Evolutionary conservation across 2,797 vertebrate genomes (phyloP).

Genomic region (Myotis findleyi): DNA sequence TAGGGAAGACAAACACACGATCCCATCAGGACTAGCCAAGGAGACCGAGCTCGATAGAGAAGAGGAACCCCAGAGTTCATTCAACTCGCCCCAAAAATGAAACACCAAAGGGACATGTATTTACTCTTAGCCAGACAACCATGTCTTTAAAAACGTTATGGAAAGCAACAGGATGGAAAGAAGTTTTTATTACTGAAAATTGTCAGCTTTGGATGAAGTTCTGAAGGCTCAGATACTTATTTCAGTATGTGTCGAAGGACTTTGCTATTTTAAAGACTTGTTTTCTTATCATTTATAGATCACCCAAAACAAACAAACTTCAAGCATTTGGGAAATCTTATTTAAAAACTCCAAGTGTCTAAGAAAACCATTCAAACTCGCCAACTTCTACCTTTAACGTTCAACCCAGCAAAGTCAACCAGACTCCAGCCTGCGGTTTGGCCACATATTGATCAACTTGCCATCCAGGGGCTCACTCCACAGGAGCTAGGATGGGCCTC

Average conservation of each 20-base stretch:
- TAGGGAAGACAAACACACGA: neutral
- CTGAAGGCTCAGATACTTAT: neutral
- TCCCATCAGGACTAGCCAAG: neutral
- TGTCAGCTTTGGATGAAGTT: neutral
- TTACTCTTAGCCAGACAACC: neutral
- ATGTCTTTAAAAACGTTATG: neutral
- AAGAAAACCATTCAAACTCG: neutral
- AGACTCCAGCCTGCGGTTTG: neutral
- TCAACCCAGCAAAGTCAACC: neutral
- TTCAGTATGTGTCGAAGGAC: neutral
- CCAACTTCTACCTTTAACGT: neutral
- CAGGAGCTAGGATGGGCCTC: neutral
- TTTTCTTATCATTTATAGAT: neutral
- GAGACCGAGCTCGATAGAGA: neutral
- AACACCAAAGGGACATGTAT: neutral
- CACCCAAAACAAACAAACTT: neutral
- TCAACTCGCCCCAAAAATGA: constrained; percentile 12
- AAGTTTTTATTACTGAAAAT: neutral
- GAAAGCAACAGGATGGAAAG: neutral
- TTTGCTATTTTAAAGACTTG: neutral
- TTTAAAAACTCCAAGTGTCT: neutral
- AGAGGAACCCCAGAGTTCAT: neutral
- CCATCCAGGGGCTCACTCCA: neutral
- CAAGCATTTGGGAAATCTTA: neutral
- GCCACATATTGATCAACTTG: neutral